Evolutionary conservation across 2,113 vertebrate species (phyloP).

Genomic region (Myxocyprinus asiaticus): DNA sequence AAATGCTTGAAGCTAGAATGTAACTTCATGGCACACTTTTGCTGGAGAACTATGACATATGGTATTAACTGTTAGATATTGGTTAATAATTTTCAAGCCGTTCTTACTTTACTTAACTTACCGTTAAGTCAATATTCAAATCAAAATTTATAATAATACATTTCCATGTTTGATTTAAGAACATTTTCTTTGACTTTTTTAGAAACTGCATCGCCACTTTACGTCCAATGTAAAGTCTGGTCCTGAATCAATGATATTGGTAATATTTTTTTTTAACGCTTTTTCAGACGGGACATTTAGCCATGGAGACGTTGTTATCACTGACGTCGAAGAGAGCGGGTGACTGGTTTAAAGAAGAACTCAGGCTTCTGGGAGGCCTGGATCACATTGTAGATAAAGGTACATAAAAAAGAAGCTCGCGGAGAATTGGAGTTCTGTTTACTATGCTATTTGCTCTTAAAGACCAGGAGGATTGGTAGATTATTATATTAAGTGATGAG

Average conservation of each 20-base stretch:
- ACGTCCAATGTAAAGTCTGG: too few species aligned
- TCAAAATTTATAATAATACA: too few species aligned
- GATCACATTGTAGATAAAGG: conserved; percentile 99
- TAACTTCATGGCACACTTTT: background rate
- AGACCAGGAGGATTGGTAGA: too few species aligned
- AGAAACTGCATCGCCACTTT: too few species aligned
- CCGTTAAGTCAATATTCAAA: too few species aligned
- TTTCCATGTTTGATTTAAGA: too few species aligned
- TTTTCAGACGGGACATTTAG: conserved; percentile 91
- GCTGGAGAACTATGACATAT: background rate
- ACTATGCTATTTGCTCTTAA: too few species aligned
- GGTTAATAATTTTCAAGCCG: background rate
- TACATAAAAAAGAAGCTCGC: conserved; percentile 47
- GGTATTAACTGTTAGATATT: background rate
- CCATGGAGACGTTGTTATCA: conserved; percentile 95
- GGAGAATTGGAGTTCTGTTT: background rate
- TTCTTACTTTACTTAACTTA: too few species aligned
- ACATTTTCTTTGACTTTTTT: too few species aligned
- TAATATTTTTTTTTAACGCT: background rate
- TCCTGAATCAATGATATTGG: background rate
- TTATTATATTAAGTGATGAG: background rate
- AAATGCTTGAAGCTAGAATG: too few species aligned
- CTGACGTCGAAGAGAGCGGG: conserved; percentile 96
- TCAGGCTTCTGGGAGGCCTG: conserved; percentile 92
- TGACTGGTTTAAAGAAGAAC: conserved; percentile 99